Evolutionary conservation across 92 coral and sea anemone species (phyloP).

Genomic region (Parazoanthus darwini): DNA sequence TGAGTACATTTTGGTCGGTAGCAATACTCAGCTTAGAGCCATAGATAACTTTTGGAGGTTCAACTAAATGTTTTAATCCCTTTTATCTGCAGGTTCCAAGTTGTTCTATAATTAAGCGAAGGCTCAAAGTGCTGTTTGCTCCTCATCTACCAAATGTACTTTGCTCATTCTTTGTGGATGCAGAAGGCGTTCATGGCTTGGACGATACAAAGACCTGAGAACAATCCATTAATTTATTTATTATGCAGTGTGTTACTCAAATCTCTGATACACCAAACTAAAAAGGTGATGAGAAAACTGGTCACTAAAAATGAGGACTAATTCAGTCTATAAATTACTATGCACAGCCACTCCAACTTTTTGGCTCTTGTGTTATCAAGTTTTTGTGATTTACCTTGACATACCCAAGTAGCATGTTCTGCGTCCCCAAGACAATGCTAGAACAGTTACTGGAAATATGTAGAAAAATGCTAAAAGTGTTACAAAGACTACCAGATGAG

Average conservation of each 20-base stretch:
- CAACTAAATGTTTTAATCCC: no score
- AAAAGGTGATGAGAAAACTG: neutral
- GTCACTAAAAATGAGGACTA: no score
- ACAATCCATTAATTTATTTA: neutral
- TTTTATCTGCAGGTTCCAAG: conserved; percentile 49
- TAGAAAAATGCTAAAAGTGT: no score
- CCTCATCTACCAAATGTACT: conserved; percentile 76
- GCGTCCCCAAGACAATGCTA: no score
- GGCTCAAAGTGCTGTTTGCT: conserved; percentile 78
- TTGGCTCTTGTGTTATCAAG: no score
- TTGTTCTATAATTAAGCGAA: conserved; percentile 58
- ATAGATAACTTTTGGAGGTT: no score
- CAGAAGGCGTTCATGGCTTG: conserved; percentile 79
- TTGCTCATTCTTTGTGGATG: conserved; percentile 72
- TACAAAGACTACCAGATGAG: no score
- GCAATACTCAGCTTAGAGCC: no score
- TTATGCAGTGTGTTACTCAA: neutral
- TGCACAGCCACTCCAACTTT: neutral
- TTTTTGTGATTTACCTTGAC: neutral
- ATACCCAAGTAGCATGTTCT: no score
- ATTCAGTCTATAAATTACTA: neutral
- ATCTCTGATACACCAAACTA: neutral
- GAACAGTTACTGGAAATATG: no score
- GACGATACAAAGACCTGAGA: conserved; percentile 27
- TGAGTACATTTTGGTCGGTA: no score